These are phyloP conservation scores for Myodes glareolus DNA, from an alignment of 2,113 vertebrate species.

Conservation along the genomic window DNA sequence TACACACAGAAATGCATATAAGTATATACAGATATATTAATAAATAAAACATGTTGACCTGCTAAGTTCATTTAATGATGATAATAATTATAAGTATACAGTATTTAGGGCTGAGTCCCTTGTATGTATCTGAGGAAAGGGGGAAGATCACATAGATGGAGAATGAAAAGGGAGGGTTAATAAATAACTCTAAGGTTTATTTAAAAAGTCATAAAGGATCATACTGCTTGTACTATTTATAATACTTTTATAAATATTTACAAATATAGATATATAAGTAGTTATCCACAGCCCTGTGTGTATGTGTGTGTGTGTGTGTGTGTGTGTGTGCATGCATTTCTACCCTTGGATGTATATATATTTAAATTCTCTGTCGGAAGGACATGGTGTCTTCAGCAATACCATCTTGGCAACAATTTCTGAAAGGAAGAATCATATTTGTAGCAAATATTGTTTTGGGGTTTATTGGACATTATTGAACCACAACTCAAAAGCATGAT, in stretches of 20 bases:
- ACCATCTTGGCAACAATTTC: neutral
- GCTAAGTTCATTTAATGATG: neutral
- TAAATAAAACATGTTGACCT: neutral
- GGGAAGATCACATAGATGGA: neutral
- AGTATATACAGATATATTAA: neutral
- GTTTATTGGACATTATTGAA: neutral
- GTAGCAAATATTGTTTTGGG: neutral
- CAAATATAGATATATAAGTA: neutral
- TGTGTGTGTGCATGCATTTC: no score
- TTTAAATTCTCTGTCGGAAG: neutral
- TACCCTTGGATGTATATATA: no score
- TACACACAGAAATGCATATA: neutral
- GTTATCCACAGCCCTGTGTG: no score
- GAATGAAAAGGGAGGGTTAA: neutral
- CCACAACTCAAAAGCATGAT: neutral
- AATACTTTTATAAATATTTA: neutral
- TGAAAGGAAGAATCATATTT: neutral
- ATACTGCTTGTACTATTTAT: neutral
- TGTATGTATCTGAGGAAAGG: neutral
- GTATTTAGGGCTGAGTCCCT: neutral
- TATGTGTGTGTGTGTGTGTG: no score
- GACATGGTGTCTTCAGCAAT: neutral
- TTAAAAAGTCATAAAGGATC: neutral
- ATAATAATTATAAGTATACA: neutral
- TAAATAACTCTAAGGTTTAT: neutral